Percentiles rank a stretch among this genome's conserved stretches.
These are phyloP conservation scores for Melanostoma scalare DNA, from an alignment of 2,888 invertebrate species.

Conservation along the genomic window DNA sequence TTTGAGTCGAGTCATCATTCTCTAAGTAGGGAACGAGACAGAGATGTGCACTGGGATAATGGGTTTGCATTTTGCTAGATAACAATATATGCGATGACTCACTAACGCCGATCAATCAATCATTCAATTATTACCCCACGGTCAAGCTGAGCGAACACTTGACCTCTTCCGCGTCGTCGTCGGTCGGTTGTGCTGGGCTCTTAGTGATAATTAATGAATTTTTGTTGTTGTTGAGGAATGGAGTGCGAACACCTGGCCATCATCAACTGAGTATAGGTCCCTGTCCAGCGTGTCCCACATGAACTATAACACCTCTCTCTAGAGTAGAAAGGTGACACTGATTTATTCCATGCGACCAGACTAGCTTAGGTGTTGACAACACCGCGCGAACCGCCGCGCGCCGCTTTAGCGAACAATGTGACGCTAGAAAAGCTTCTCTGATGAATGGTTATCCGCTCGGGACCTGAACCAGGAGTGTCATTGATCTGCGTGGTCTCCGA, in stretches of 20 bases:
- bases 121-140: slow-evolving; percentile 69
- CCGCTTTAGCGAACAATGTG: slow-evolving; percentile 41
- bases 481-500: slow-evolving; percentile 55
- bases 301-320: slow-evolving; percentile 65
- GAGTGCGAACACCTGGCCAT: slow-evolving; percentile 62
- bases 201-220: slow-evolving; percentile 55
- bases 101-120: slow-evolving; percentile 72
- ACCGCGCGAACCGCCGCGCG: background rate
- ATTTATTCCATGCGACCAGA: slow-evolving; percentile 64
- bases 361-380: slow-evolving; percentile 63
- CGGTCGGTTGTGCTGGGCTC: background rate
- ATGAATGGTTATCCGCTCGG: slow-evolving; percentile 66
- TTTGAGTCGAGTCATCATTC: slow-evolving; percentile 61
- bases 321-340: slow-evolving; percentile 54
- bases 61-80: slow-evolving; percentile 50
- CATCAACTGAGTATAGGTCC: slow-evolving; percentile 24
- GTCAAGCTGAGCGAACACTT: slow-evolving; percentile 59
- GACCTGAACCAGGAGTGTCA: slow-evolving; percentile 48
- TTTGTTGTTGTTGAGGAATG: slow-evolving; percentile 26
- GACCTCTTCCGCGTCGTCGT: slow-evolving; percentile 48
- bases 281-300: slow-evolving; percentile 40
- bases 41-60: slow-evolving; percentile 46
- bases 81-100: slow-evolving; percentile 65
- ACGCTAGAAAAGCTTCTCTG: slow-evolving; percentile 53
- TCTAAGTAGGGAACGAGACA: slow-evolving; percentile 14